Evolutionary conservation across 2,113 vertebrate genomes (phyloP).

Genomic region (Chinchilla lanigera): DNA sequence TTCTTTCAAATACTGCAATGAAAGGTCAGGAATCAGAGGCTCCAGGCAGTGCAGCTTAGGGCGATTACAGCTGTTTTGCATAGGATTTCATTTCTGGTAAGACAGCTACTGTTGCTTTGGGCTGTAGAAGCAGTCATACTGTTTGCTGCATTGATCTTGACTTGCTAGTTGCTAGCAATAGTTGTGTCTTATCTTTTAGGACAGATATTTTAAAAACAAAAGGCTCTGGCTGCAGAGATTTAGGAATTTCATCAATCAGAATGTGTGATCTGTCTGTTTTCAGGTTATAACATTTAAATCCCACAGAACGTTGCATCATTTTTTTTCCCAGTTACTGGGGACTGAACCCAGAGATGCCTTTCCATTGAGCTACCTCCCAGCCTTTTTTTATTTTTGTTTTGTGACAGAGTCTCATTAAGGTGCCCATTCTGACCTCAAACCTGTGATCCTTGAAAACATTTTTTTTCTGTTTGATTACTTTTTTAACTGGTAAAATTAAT

Average conservation of each 20-base stretch:
- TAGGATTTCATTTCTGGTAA: background rate
- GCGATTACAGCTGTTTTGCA: background rate
- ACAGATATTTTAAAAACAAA: background rate
- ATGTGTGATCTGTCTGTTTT: background rate
- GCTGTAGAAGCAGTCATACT: background rate
- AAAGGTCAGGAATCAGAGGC: background rate
- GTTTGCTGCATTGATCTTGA: background rate
- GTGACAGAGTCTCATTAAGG: background rate
- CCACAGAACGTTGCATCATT: background rate
- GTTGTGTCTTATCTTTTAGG: background rate
- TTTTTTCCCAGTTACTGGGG: background rate
- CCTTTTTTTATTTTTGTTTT: background rate
- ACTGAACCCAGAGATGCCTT: background rate
- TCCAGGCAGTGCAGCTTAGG: background rate
- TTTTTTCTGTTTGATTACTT: background rate
- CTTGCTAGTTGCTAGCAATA: background rate
- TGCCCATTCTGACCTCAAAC: background rate
- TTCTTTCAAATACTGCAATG: conserved; percentile 55
- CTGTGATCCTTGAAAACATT: background rate
- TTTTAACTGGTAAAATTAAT: background rate
- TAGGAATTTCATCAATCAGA: background rate
- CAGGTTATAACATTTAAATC: background rate
- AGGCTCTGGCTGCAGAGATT: background rate
- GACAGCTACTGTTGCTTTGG: background rate
- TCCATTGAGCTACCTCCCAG: background rate